Evolutionary conservation across 2,888 invertebrate genomes (phyloP), one percentile per base, ranked within the genome.

Genomic region (Phengaris alcon): DNA sequence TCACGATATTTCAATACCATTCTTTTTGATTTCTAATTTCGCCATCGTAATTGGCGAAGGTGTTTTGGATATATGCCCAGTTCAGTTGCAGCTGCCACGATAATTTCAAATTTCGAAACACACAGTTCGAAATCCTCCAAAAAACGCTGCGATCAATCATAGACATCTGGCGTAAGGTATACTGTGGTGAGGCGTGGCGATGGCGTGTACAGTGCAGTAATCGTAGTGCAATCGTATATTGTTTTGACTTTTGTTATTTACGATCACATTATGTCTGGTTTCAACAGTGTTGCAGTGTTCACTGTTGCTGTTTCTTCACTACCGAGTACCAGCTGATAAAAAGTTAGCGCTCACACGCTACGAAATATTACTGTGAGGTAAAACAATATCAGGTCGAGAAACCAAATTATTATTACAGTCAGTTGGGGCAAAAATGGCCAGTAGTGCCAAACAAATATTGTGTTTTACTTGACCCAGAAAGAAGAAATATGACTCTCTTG

Each of bases 241-340:
- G 35, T 64, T 44, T 64, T 64, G 64, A 64, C 12, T 59, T 59
- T 59, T 64, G 64, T 64, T 64, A 35, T 64, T 64, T 35, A 64
- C 64, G 64, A 35, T 12, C 22, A 44, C 64, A 64, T 64, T 35
- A 10, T 52, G 7, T 12, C 64, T 12, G 64, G 64, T 64, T 64
- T 35, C 64, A 64, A 64, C 64, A 64, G 64, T 44, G 35, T 64
- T 64, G 64, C 22, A 4, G 2, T 7, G 8, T 55, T n/a, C 57
- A 8, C 15, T 10, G 1, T 57, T 8, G 57, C 15, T 64, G 35
- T 35, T 64, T 35, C 35, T 10, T 44, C 6, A 35, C 35, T 35
- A 35, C 35, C 35, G 35, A 35, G 35, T 35, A 35, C 64, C 10
- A 35, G 35, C 64, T 35, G 35, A 12, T 64, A 64, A 64, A 64